Base-by-base conservation (phyloP, 2,797 vertebrate genomes). In the Neosalanx taihuensis region DNA sequence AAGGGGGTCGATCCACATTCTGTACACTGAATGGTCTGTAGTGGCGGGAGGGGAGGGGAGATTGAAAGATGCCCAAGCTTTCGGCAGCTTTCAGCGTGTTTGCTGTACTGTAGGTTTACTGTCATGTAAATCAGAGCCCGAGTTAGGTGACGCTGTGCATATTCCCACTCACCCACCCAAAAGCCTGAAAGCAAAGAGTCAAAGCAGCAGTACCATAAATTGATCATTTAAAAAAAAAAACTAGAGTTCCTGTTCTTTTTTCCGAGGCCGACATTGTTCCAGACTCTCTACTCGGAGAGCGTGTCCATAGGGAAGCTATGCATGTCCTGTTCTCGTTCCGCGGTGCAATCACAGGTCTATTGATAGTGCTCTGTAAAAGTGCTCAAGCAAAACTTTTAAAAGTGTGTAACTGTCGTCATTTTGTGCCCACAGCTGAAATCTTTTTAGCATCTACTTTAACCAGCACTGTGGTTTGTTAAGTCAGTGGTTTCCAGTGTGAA, bases 251-350 rank as follows among this genome's bases (percentile, higher is more conserved):
- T 89, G 89, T 92, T 35, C 6, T 74, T 85, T 90, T 91, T 91
- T 86, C 86, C 81, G 81, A 66, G 88, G 68, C 30, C 23, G 69
- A 67, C 65, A 58, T 57, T 66, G 63, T 75, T 81, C 74, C 74
- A 86, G 86, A 89, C 86, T 90, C 87, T 91, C 88, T 80, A 78
- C 82, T 89, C 80, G 84, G 92, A 89, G 89, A 88, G 88, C 84
- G 88, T 90, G 89, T 92, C 87, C 80, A 88, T 93, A 92, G 90
- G 91, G 88, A 92, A 94, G 92, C 91, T 92, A 91, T 93, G 94
- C 94, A 95, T 93, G 94, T 91, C 85, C 89, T 88, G 88, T 92
- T 86, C 86, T 89, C 85, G 84, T 92, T 84, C 81, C 75, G 79
- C 90, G 77, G 87, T 89, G 77, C 81, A 87, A 88, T 85, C 77